Base-by-base conservation (phyloP, 2,888 invertebrate species). In the Neelides folsomi region DNA sequence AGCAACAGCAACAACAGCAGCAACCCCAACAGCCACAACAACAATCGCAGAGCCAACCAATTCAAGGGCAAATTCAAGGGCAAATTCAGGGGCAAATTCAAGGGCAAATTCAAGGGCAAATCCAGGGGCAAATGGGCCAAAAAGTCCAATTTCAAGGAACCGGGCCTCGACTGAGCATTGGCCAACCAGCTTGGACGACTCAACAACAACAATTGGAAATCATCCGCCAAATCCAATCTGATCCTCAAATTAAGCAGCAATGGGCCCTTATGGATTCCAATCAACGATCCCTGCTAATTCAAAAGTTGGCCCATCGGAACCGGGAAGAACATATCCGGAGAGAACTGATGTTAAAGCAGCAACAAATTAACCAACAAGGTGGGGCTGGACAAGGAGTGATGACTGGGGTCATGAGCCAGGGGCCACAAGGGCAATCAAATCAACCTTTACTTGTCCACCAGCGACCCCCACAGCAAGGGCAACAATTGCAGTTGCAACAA, bases 171-270 rank as follows among this genome's bases (percentile, higher is more conserved):
- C 49, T 47, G 8, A 36, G 50, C 27, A 46, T 12, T 8, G 4
- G 40, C 38, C 12, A n/a, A 18, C 55, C 47, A 48, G 54, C 49
- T 18, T 58, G 56, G 53, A 53, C 59, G 12, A 5, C 27, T 7
- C 59, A 52, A 16, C 60, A 60, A 47, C 57, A 59, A 40, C 62
- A 62, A n/a, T n/a, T 60, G 41, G 64, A 64, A 54, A 62, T 64
- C n/a, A 56, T 55, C 35, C 48, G 57, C 3, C 62, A 64, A 40
- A 63, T 63, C 27, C 58, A 60, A 43, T 54, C 49, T 49, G 62
- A 64, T 49, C 63, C 64, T 1, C 52, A 58, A 35, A 57, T 64
- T 16, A 62, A 61, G 41, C 53, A 55, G n/a, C 60, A 64, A 47
- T 64, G 61, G 61, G 52, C 49, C n/a, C 58, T 57, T 47, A 64